These are phyloP conservation scores for Leptinotarsa peninsularis DNA, from an alignment of 2,888 invertebrate genomes.

Conservation along the genomic window DNA sequence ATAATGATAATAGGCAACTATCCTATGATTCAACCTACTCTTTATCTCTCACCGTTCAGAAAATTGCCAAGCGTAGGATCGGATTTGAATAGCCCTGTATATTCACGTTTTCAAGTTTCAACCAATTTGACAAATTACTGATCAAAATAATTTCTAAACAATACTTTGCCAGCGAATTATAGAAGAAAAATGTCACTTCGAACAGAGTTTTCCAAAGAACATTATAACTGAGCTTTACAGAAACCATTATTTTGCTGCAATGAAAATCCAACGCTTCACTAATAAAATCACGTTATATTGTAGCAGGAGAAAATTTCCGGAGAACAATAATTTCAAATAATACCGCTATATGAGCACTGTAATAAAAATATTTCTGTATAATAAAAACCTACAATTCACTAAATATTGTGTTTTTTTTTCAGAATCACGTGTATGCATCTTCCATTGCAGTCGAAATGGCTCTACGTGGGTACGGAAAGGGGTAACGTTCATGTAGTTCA, in stretches of 20 bases:
- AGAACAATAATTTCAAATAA: conserved; percentile 7
- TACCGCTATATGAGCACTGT: not conserved
- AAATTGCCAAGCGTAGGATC: too few relatives aligned
- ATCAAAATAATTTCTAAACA: too few relatives aligned
- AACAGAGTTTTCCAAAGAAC: not conserved
- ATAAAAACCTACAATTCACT: not conserved
- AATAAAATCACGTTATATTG: conserved; percentile 1
- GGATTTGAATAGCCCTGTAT: too few relatives aligned
- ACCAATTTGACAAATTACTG: too few relatives aligned
- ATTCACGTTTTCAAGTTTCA: too few relatives aligned
- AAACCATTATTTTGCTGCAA: not conserved
- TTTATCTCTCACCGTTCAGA: too few relatives aligned
- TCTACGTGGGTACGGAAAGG: conserved; percentile 97
- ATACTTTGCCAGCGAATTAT: too few relatives aligned
- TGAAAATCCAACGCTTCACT: not conserved
- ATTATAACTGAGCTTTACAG: not conserved
- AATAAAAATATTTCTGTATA: not conserved
- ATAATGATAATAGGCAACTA: too few relatives aligned
- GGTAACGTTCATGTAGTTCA: conserved; percentile 98
- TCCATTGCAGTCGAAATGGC: conserved; percentile 97
- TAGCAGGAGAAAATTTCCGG: not conserved
- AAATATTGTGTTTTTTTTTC: conserved; percentile 50
- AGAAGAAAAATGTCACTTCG: too few relatives aligned
- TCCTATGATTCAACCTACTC: too few relatives aligned
- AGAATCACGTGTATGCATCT: conserved; percentile 96